Evolutionary conservation across 2,888 invertebrate species (phyloP), one percentile per base, ranked within the genome.

Genomic region (Drosophila paracracens): DNA sequence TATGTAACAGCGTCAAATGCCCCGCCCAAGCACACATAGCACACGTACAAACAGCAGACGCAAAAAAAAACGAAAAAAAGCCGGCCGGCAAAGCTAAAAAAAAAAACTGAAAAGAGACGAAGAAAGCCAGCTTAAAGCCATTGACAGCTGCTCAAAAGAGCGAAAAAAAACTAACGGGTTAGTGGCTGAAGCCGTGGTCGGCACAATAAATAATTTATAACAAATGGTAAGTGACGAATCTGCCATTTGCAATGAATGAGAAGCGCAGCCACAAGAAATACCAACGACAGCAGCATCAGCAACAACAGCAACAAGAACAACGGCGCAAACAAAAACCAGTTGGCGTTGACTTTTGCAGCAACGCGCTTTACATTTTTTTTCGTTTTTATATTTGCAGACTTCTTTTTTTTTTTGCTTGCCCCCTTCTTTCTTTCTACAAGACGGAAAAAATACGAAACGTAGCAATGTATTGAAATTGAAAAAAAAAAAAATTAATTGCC

Each of bases 171-270:
- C 51, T 84, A 82, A 84, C 83, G 83, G 75, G 36, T 59, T 38
- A 57, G 27, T 11, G 16, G 46, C 27, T 38, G 52, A 48, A 38
- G 38, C n/a, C 36, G n/a, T 54, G 46, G 54, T 25, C 40, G 54
- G 31, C 61, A 64, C 76, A 81, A 86, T 83, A 86, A 83, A 86
- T 83, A 73, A 83, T 82, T 83, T 83, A 86, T 86, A 86, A 86
- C 87, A 86, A 83, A 79, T 87, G 56, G 50, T 16, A 72, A 66
- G 67, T 66, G 54, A 50, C 36, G 50, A 71, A 56, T 31, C 56
- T 43, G 29, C 48, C 61, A 64, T 75, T 67, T 74, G 71, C 70
- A 79, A 70, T 71, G 64, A 74, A 71, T 68, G 70, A 67, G 60
- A 78, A 78, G 70, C 65, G 66, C 79, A 79, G 66, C 65, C 52